Evolutionary conservation across 1,140 invertebrate species (phyloP), one percentile per base, ranked within the genome.

Genomic region (Sarcophaga peregrina): DNA sequence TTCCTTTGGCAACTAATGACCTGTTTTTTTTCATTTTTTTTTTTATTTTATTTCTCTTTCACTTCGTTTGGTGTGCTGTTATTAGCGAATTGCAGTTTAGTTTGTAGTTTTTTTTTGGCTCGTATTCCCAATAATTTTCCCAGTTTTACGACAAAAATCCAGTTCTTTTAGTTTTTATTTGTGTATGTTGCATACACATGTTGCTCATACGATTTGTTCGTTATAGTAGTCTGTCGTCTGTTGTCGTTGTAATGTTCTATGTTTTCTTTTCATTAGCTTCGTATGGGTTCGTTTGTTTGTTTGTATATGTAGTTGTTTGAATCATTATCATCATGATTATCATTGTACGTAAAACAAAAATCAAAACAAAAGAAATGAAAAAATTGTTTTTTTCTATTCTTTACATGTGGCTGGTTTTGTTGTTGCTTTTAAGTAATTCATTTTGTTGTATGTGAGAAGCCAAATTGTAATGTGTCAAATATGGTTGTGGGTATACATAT

Each of bases 341-440:
- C 25, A 37, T 37, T 4, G 4, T 37, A 4, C 25, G 25, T 37
- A 37, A 37, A 37, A 37, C 54, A 58, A 58, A 58, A n/a, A 58
- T n/a, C 6, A 37, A 76, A 76, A 10, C 6, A 76, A 47, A 45
- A 45, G 46, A 46, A 74, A 45, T 48, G 3, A 46, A 45, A 76
- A 47, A 10, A 45, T 15, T 74, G 68, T 72, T 25, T 54, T 5
- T 54, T 54, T 54, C 52, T 54, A 11, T 15, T 13, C 11, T 68
- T 74, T 74, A 11, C 73, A 48, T 76, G 17, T 47, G 47, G n/a
- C 5, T 76, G 74, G 46, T 76, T 11, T 76, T 76, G 74, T 76
- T n/a, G 46, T 47, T 76, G 46, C 5, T 46, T 47, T 76, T 48
- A 4, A 37, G 25, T 37, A 37, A 37, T 37, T 37, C 25, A 37